Base-by-base conservation (phyloP, 1,140 invertebrate species). In the Ceratitis capitata region DNA sequence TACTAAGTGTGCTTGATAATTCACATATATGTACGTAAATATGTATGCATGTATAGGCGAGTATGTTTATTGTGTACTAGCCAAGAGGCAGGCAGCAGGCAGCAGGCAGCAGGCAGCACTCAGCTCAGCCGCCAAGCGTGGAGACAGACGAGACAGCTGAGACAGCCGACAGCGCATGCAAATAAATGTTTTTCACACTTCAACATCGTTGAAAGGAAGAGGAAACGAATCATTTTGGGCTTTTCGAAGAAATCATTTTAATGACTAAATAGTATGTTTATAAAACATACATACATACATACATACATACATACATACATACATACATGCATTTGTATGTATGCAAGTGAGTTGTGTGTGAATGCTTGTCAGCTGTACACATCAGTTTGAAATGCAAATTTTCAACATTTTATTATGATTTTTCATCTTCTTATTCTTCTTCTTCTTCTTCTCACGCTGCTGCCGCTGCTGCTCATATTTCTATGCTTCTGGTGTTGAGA, bases 151-250 rank as follows among this genome's bases (percentile, higher is more conserved):
- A 78, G 69, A 78, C 39, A 45, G 69, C 69, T 78, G 69, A 78
- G 69, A 78, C 69, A 78, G 69, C n/a, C 69, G 69, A 78, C 69
- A 78, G 69, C 69, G 69, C 39, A 78, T 78, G 69, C 69, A 78
- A 78, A 78, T 78, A 78, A 78, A 78, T 78, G 69, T 78, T 78
- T 78, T 78, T 78, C 69, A 78, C 69, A 78, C 69, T 78, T 78
- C 69, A 78, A 78, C 69, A 23, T 78, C 69, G 69, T 78, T 78
- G 69, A 78, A 78, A 45, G 39, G 69, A 78, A 78, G 69, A 78
- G 69, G 69, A 78, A 78, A 42, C 69, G 39, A 19, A 78, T 78
- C 39, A 78, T 78, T 78, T 78, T 78, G 12, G 39, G 69, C 69
- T 45, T 78, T 78, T 78, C 69, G 39, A 45, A 78, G 69, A 78